Base-by-base conservation (phyloP, 2,797 vertebrate species). In the Lophotriccus pileatus region DNA sequence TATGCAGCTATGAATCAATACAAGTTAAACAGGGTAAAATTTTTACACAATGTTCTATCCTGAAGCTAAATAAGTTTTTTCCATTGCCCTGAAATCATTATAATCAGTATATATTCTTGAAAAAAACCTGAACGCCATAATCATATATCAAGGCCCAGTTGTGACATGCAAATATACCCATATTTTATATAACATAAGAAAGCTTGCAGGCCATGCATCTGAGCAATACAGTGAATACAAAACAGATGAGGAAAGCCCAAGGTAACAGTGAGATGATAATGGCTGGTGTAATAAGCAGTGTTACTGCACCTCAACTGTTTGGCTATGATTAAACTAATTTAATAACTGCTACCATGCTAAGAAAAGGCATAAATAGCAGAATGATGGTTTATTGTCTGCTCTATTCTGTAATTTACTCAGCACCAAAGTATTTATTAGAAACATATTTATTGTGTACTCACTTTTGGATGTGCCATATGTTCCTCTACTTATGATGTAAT, bases 401-500 rank as follows among this genome's bases (percentile, higher is more conserved):
- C 87, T 94, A 41, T 90, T 84, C 83, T 90, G 83, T 76, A 96
- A 95, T 91, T 88, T 91, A 91, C 80, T 94, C 93, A 91, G 74
- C 56, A 82, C 44, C 72, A 46, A 95, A 93, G 74, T 67, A 95
- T 91, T 96, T 94, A 95, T 90, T 94, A 88, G 74, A 94, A 97
- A 84, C 90, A 88, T 94, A 94, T 82, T 94, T 95, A 76, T 60
- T 91, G 87, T 60, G 52, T 69, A 75, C 52, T 93, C 62, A 75
- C 34, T 87, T 92, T 85, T 77, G 64, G 60, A 91, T 7, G 5
- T 58, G 63, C 73, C 91, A 70, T 69, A 83, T 95, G 74, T 80
- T 93, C 46, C 49, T 81, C 85, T 70, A 60, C 70, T 91, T 90
- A 74, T 74, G 93, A 95, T 88, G 87, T 67, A 94, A 95, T 88